phyloP scores from a whole-genome alignment of 2,888 invertebrate species.

The Synanthedon andrenaeformis region DNA sequence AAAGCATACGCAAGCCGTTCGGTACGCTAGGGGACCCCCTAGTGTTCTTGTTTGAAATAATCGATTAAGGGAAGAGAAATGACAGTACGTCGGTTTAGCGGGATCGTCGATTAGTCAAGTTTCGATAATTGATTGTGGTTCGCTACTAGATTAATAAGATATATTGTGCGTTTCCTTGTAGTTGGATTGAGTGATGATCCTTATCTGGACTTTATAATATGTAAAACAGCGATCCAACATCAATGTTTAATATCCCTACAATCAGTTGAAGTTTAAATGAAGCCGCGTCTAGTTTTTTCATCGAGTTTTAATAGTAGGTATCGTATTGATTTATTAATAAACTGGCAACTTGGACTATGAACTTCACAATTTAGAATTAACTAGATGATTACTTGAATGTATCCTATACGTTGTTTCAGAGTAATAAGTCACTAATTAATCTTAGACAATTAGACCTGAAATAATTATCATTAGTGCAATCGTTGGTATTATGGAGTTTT shows the following conservation, averaged over 20 bases:
- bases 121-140: slow-evolving; percentile 63
- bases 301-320: no score
- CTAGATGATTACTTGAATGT: no score
- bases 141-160: slow-evolving; percentile 63
- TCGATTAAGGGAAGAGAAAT: slow-evolving; percentile 68
- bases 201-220: slow-evolving; percentile 7
- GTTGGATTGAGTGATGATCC: slow-evolving; percentile 30
- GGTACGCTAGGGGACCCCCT: slow-evolving; percentile 52
- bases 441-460: no score
- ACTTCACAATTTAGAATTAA: no score
- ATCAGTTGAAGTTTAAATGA: background rate
- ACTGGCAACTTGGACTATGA: no score
- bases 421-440: no score
- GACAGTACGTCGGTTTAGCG: slow-evolving; percentile 62
- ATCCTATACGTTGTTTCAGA: no score
- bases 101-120: slow-evolving; percentile 60
- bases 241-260: background rate
- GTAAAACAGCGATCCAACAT: slow-evolving; percentile 1
- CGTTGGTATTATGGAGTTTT: no score
- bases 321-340: no score
- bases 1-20: slow-evolving; percentile 39
- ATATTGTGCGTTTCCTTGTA: slow-evolving; percentile 38
- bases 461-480: no score
- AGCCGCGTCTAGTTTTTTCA: no score
- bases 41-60: slow-evolving; percentile 61